Evolutionary conservation across 2,797 vertebrate genomes (phyloP).

Genomic region (Aulostomus chinensis): DNA sequence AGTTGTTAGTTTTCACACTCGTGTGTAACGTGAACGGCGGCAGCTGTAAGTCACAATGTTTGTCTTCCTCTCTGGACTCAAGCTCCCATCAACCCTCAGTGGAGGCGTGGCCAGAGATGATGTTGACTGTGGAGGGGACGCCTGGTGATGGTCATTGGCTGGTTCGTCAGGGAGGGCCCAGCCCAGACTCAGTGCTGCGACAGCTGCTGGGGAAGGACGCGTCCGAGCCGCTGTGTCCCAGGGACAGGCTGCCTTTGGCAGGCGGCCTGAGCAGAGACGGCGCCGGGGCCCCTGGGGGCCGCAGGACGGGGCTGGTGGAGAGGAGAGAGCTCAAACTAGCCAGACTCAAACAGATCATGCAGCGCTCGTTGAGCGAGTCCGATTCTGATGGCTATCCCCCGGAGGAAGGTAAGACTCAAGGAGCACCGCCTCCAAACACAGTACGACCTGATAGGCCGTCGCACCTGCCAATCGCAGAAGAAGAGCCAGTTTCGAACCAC

Average conservation of each 20-base stretch:
- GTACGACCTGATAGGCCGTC: conserved; percentile 82
- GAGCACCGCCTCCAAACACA: conserved; percentile 11
- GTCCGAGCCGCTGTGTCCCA: conserved; percentile 83
- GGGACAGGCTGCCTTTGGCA: conserved; percentile 82
- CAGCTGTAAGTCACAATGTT: too few species aligned
- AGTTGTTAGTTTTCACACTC: too few species aligned
- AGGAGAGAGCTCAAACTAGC: conserved; percentile 91
- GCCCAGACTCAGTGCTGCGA: conserved; percentile 87
- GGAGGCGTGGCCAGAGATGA: conserved; percentile 86
- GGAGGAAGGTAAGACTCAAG: conserved; percentile 85
- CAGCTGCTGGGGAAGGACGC: conserved; percentile 91
- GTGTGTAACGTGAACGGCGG: too few species aligned
- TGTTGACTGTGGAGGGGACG: conserved; percentile 76
- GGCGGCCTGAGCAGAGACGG: conserved; percentile 54
- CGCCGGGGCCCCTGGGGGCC: conserved; percentile 23
- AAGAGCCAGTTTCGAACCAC: conserved; percentile 78
- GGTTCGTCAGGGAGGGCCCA: conserved; percentile 86
- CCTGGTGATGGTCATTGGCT: conserved; percentile 77
- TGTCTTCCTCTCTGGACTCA: conserved; percentile 47
- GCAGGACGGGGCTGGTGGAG: conserved; percentile 73
- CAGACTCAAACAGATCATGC: conserved; percentile 92
- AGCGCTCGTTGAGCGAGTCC: conserved; percentile 91
- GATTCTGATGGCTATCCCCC: conserved; percentile 88
- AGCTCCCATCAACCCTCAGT: conserved; percentile 87
- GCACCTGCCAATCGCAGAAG: conserved; percentile 88